Conservation (phyloP, 2,888 invertebrate species). For the Pelosia muscerda region DNA sequence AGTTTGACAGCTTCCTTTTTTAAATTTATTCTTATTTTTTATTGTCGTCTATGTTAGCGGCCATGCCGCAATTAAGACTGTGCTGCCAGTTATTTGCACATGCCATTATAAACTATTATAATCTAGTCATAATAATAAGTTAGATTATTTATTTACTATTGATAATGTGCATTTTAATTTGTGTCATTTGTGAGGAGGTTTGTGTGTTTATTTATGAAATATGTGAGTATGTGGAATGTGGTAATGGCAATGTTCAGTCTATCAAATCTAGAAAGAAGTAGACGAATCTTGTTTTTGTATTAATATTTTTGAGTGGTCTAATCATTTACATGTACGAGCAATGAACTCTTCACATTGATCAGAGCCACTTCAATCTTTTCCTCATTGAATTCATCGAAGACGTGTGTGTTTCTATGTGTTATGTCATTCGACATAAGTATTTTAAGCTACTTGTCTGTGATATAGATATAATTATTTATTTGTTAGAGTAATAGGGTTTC, state of each 20-base stretch:
- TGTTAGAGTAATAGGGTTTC: background rate
- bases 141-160: background rate
- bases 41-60: background rate
- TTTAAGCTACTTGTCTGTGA: constrained; percentile 8
- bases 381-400: background rate
- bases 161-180: background rate
- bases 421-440: background rate
- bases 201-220: background rate
- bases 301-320: background rate
- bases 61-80: background rate
- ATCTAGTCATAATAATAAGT: background rate
- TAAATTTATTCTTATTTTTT: background rate
- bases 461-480: constrained; percentile 5
- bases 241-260: background rate
- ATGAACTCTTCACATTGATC: background rate
- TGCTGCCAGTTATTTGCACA: background rate
- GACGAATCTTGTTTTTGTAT: background rate
- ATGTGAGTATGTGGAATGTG: background rate
- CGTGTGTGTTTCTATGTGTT: background rate
- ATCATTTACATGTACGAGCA: background rate
- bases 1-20: background rate
- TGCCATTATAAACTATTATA: background rate
- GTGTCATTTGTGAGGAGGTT: background rate
- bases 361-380: background rate
- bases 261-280: background rate